phyloP scores from a whole-genome alignment of 2,888 invertebrate species.

The Cataglyphis livida region DNA sequence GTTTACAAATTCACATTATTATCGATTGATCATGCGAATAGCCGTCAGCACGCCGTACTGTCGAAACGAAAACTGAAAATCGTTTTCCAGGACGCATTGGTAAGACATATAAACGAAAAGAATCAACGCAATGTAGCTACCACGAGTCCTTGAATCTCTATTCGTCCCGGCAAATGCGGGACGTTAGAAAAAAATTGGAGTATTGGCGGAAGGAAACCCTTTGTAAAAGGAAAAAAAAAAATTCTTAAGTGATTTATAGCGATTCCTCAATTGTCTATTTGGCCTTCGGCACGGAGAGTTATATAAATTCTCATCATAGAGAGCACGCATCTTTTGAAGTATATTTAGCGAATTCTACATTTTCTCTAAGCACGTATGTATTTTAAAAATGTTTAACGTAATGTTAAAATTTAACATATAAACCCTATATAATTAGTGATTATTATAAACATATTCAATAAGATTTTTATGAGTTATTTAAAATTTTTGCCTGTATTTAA shows the following conservation, averaged over 20 bases:
- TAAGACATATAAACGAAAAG: constrained; percentile 61
- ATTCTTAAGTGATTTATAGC: constrained; percentile 67
- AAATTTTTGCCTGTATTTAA: background rate
- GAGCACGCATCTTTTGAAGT: background rate
- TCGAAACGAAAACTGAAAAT: constrained; percentile 64
- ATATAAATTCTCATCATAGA: background rate
- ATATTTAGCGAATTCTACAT: background rate
- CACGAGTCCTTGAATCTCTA: constrained; percentile 65
- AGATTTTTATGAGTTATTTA: background rate
- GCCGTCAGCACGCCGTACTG: constrained; percentile 60
- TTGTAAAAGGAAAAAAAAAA: constrained; percentile 70
- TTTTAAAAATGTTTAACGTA: background rate
- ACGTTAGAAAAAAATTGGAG: constrained; percentile 82
- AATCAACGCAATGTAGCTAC: constrained; percentile 64
- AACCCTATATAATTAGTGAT: background rate
- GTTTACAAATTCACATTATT: constrained; percentile 1
- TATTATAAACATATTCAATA: constrained; percentile 7
- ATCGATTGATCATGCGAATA: constrained; percentile 37
- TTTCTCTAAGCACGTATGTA: background rate
- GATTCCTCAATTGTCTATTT: constrained; percentile 61
- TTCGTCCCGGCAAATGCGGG: constrained; percentile 65
- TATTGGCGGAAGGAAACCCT: constrained; percentile 81
- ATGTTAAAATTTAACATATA: background rate
- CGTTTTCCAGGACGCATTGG: constrained; percentile 15
- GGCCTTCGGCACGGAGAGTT: constrained; percentile 60